phyloP scores from a whole-genome alignment of 2,113 vertebrate species.

The Syngnathoides biaculeatus region DNA sequence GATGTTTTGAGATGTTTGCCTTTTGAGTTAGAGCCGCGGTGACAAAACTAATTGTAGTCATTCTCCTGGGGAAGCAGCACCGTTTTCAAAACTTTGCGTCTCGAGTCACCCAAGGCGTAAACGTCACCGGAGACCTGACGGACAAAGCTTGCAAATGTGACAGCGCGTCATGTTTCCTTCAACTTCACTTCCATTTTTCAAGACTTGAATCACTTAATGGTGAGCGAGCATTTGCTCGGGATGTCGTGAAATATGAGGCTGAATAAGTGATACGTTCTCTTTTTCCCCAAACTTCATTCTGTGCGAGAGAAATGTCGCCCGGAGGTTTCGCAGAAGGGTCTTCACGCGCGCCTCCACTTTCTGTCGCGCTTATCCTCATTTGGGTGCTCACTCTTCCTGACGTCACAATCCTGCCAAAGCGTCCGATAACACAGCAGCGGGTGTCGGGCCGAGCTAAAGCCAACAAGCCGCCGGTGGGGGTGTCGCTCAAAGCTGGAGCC shows the following conservation, averaged over 20 bases:
- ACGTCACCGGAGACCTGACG: background rate
- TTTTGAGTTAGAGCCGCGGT: background rate
- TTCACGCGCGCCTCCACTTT: background rate
- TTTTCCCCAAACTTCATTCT: background rate
- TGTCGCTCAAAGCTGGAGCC: constrained; percentile 58
- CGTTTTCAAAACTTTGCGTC: background rate
- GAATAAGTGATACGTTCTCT: background rate
- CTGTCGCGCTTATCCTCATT: background rate
- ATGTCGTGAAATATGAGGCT: background rate
- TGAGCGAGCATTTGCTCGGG: background rate
- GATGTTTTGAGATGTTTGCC: too few relatives aligned
- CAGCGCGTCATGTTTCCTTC: background rate
- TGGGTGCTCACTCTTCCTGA: background rate
- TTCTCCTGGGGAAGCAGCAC: background rate
- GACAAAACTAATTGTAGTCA: background rate
- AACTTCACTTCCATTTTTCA: background rate
- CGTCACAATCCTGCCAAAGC: constrained; percentile 29
- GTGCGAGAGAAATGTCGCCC: background rate
- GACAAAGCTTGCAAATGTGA: background rate
- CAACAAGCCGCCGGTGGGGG: constrained; percentile 48
- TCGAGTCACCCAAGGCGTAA: background rate
- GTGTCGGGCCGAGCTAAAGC: constrained; percentile 37
- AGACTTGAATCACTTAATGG: background rate
- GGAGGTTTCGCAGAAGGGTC: background rate
- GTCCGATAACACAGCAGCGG: constrained; percentile 46